Conservation (phyloP, 64 coral and sea anemone genomes). For the Montipora capricornis region DNA sequence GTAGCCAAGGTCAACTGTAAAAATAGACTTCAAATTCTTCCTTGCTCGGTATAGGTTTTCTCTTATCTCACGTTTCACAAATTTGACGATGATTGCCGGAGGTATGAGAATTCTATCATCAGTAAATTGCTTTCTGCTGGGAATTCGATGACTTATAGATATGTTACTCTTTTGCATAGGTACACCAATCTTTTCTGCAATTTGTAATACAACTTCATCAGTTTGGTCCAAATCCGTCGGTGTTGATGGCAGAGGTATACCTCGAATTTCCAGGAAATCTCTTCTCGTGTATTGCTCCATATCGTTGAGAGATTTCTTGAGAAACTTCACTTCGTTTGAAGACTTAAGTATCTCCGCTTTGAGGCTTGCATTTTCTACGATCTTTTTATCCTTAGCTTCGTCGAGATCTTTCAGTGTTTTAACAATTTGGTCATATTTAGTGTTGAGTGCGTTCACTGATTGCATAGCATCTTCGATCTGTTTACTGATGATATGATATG, state of each 20-base stretch:
- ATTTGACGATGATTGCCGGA: background rate
- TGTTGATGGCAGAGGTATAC: too few species aligned
- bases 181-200: background rate
- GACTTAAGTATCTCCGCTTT: background rate
- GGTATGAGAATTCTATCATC: too few species aligned
- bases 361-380: background rate
- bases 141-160: constrained; percentile 24
- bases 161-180: constrained; percentile 1
- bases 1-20: too few species aligned
- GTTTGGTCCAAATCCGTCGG: background rate
- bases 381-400: background rate
- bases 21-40: too few species aligned
- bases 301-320: background rate
- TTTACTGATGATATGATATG: too few species aligned
- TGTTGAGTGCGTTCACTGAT: too few species aligned
- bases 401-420: background rate
- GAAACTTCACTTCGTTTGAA: too few species aligned
- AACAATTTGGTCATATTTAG: too few species aligned
- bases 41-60: too few species aligned
- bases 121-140: background rate
- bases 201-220: background rate
- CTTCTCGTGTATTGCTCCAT: background rate
- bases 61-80: background rate
- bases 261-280: background rate
- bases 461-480: too few species aligned